Evolutionary conservation across 1,140 invertebrate species (phyloP).

Genomic region (Papilio aristodemus): DNA sequence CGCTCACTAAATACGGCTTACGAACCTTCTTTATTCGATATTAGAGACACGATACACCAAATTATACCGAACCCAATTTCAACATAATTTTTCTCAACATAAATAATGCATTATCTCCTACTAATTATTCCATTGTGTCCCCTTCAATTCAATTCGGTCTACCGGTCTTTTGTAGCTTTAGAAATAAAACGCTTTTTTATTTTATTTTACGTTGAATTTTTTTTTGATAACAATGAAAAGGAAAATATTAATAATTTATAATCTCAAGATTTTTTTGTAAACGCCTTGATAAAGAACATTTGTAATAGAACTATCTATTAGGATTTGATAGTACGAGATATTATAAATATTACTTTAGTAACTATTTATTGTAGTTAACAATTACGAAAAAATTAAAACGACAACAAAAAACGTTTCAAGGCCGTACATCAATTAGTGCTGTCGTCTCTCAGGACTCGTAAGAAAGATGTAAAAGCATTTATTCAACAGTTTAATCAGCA

Average conservation of each 20-base stretch:
- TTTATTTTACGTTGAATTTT: background rate
- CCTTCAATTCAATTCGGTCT: conserved; percentile 27
- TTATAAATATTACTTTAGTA: too few species aligned
- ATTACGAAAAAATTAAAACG: background rate
- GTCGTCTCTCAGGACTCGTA: conserved; percentile 11
- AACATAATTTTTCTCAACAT: conserved; percentile 42
- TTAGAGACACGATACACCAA: conserved; percentile 46
- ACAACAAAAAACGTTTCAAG: conserved; percentile 11
- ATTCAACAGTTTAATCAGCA: conserved; percentile 67
- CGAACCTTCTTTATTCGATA: conserved; percentile 47
- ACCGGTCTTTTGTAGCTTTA: conserved; percentile 21
- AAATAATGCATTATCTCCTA: conserved; percentile 38
- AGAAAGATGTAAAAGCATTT: conserved; percentile 52
- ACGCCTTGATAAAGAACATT: too few species aligned
- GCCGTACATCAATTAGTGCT: conserved; percentile 26
- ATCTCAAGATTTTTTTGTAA: too few species aligned
- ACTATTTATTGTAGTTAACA: too few species aligned
- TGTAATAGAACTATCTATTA: too few species aligned
- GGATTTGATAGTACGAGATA: too few species aligned
- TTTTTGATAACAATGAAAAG: conserved; percentile 5
- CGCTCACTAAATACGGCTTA: conserved; percentile 59
- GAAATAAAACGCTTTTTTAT: background rate
- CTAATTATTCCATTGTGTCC: conserved; percentile 31
- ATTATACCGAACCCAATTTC: conserved; percentile 40
- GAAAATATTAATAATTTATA: too few species aligned